Evolutionary conservation across 2,797 vertebrate genomes (phyloP).

Genomic region (Pelodytes ibericus): DNA sequence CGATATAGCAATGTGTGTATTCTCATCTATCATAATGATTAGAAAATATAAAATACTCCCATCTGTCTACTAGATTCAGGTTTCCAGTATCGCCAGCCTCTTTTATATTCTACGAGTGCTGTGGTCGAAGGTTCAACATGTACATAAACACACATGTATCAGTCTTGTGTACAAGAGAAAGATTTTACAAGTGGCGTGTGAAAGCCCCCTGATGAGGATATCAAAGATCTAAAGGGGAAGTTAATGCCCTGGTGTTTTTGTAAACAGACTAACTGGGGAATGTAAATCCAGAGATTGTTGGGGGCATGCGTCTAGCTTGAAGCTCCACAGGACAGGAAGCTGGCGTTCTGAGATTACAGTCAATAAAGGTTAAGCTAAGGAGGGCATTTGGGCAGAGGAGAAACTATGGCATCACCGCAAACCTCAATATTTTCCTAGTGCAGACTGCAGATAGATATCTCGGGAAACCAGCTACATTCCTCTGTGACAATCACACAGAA

Average conservation of each 20-base stretch:
- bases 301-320: slow-evolving; percentile 1
- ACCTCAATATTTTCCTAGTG: background rate
- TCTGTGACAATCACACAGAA: background rate
- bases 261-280: slow-evolving; percentile 33
- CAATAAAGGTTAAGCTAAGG: slow-evolving; percentile 33
- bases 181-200: slow-evolving; percentile 10
- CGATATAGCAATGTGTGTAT: background rate
- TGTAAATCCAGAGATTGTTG: slow-evolving; percentile 22
- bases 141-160: too few species aligned
- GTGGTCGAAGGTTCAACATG: background rate
- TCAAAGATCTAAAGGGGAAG: slow-evolving; percentile 21
- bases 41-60: background rate
- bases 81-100: too few species aligned
- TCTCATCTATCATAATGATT: background rate
- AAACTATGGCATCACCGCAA: background rate
- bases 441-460: background rate
- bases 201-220: slow-evolving; percentile 13
- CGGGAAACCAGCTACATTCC: background rate
- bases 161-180: background rate
- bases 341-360: slow-evolving; percentile 40
- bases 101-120: background rate
- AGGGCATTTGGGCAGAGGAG: slow-evolving; percentile 6
- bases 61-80: background rate
- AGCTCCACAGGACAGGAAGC: slow-evolving; percentile 40
- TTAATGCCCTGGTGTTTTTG: slow-evolving; percentile 12